phyloP scores from a whole-genome alignment of 2,888 invertebrate genomes.

The Megamerina dolium region DNA sequence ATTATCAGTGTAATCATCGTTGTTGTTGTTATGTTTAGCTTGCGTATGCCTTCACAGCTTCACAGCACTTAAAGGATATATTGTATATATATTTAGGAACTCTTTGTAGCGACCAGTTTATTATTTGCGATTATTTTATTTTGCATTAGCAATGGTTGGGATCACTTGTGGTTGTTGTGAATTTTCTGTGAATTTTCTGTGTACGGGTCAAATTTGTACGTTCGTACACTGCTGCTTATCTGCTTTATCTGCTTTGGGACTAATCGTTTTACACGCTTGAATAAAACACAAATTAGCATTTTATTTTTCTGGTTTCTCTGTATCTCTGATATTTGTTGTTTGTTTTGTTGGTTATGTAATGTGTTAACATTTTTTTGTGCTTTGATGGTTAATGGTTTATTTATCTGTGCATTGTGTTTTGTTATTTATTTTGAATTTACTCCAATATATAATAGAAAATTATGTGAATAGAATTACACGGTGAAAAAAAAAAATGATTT shows the following conservation, averaged over 20 bases:
- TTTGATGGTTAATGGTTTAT: conserved; percentile 8
- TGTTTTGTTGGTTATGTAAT: not conserved
- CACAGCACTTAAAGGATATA: conserved; percentile 28
- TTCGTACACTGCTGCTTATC: too few relatives aligned
- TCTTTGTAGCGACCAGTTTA: conserved; percentile 39
- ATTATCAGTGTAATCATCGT: conserved; percentile 29
- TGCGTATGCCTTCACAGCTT: conserved; percentile 18
- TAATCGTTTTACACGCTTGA: conserved; percentile 47
- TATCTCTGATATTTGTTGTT: conserved; percentile 7
- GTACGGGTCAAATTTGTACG: too few relatives aligned
- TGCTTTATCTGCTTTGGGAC: conserved; percentile 15
- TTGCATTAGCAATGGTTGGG: too few relatives aligned
- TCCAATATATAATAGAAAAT: too few relatives aligned
- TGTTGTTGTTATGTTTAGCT: conserved; percentile 20
- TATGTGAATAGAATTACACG: conserved; percentile 9
- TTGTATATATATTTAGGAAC: too few relatives aligned
- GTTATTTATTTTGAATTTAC: conserved; percentile 10
- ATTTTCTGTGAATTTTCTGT: too few relatives aligned
- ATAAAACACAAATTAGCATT: conserved; percentile 31
- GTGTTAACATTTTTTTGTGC: not conserved
- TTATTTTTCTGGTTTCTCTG: conserved; percentile 1
- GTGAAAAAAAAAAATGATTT: too few relatives aligned
- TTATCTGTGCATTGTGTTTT: conserved; percentile 5
- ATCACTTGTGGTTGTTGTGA: too few relatives aligned
- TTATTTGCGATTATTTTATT: conserved; percentile 38